phyloP scores from a whole-genome alignment of 2,113 vertebrate genomes.

The Microtus ochrogaster region DNA sequence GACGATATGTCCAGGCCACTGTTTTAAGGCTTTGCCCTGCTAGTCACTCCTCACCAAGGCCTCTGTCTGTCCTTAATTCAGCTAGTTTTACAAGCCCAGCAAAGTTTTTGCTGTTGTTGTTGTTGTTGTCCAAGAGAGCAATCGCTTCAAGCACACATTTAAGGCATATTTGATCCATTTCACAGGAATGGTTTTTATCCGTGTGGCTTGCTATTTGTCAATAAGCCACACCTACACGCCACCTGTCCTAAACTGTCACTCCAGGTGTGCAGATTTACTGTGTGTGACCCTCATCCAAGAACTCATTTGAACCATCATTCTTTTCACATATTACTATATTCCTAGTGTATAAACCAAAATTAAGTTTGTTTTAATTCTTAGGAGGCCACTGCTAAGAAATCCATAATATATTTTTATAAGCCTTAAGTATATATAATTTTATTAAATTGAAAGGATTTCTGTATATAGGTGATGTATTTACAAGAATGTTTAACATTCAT shows the following conservation, averaged over 20 bases:
- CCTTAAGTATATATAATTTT: conserved; percentile 12
- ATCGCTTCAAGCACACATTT: not conserved
- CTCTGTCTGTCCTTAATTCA: not conserved
- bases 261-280: not conserved
- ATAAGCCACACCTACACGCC: not conserved
- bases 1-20: not conserved
- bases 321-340: not conserved
- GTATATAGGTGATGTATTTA: not conserved
- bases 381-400: not conserved
- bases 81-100: conserved; percentile 13
- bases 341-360: not conserved
- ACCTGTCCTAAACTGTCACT: not conserved
- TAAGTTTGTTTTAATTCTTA: conserved; percentile 17
- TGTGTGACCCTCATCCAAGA: not conserved
- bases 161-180: not conserved
- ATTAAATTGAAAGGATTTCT: not conserved
- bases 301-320: not conserved
- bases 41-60: not conserved
- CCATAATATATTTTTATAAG: not conserved
- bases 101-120: conserved; percentile 7
- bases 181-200: not conserved
- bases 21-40: not conserved
- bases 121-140: not conserved
- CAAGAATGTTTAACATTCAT: not conserved
- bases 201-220: not conserved